phyloP scores from a whole-genome alignment of 2,797 vertebrate species.

The Channallabes apus region DNA sequence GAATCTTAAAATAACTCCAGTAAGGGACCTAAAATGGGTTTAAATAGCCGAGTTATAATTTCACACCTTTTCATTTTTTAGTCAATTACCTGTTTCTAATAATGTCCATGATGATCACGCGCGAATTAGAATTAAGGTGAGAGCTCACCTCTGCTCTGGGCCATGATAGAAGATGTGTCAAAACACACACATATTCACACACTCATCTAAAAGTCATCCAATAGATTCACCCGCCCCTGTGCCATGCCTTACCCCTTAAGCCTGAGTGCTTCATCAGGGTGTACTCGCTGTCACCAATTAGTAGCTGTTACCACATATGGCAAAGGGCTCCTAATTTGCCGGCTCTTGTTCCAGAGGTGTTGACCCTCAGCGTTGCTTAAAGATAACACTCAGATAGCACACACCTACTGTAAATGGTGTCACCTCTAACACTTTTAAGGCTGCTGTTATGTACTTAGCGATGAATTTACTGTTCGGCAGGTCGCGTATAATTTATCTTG shows the following conservation, averaged over 20 bases:
- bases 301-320: constrained; percentile 68
- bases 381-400: constrained; percentile 41
- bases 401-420: constrained; percentile 42
- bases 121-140: constrained; percentile 20
- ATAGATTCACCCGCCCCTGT: constrained; percentile 46
- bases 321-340: constrained; percentile 72
- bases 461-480: not conserved
- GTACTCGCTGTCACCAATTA: constrained; percentile 71
- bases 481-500: not conserved
- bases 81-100: constrained; percentile 45
- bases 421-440: constrained; percentile 56
- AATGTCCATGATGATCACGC: not conserved
- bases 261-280: constrained; percentile 43
- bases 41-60: constrained; percentile 48
- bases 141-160: constrained; percentile 60
- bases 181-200: constrained; percentile 23
- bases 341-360: constrained; percentile 73
- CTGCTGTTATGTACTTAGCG: not conserved
- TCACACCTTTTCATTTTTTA: constrained; percentile 34
- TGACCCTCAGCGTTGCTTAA: constrained; percentile 66
- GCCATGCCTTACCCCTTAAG: constrained; percentile 48
- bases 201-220: constrained; percentile 23
- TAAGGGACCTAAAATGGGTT: constrained; percentile 16
- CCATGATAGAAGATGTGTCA: constrained; percentile 53
- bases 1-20: constrained; percentile 11